Percentiles rank a stretch among this genome's conserved stretches.
These are phyloP conservation scores for Physocephala rufipes DNA, from an alignment of 2,888 invertebrate genomes.

Conservation along the genomic window DNA sequence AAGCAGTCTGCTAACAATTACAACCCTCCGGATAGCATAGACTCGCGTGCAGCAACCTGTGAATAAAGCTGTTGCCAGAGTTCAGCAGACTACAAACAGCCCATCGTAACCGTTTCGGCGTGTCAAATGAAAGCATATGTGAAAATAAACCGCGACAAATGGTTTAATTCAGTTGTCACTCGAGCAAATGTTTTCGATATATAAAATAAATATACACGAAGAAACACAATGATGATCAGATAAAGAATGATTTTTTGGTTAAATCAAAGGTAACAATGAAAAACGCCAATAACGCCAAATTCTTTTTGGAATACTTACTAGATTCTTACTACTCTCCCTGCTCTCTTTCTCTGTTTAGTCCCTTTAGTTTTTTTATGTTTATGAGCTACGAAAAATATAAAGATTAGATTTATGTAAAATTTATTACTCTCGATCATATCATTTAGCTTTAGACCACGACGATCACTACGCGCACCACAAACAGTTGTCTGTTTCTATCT, in stretches of 20 bases:
- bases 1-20: slow-evolving; percentile 11
- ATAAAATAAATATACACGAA: background rate
- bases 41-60: slow-evolving; percentile 9
- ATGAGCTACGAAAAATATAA: background rate
- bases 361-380: too few relatives aligned
- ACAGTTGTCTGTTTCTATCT: too few relatives aligned
- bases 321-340: too few relatives aligned
- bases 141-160: slow-evolving; percentile 67
- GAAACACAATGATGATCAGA: background rate
- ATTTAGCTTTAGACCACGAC: background rate
- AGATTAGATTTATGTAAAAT: background rate
- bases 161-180: slow-evolving; percentile 65
- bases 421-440: too few relatives aligned
- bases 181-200: slow-evolving; percentile 33
- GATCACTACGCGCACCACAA: background rate
- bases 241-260: background rate
- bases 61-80: slow-evolving; percentile 32
- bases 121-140: slow-evolving; percentile 65
- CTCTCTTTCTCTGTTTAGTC: too few relatives aligned
- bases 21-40: background rate
- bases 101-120: slow-evolving; percentile 30
- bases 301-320: too few relatives aligned
- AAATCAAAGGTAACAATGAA: background rate
- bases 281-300: background rate
- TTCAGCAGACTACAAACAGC: background rate